Percentiles rank a stretch among this genome's conserved stretches.
Evolutionary conservation across 2,888 invertebrate genomes (phyloP).

Genomic region (Thymelicus acteon): DNA sequence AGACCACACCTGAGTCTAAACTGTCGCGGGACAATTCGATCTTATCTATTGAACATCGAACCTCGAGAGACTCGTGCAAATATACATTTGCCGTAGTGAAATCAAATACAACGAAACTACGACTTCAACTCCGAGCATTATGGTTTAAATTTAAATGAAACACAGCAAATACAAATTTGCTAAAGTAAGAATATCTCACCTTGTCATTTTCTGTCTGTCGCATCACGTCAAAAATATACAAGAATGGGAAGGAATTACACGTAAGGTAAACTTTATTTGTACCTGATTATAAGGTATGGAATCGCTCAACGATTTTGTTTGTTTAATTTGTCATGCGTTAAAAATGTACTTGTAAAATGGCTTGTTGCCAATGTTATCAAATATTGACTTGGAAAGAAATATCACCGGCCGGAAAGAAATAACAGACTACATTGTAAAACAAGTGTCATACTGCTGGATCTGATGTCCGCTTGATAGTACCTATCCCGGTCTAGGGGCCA

Average conservation of each 20-base stretch:
- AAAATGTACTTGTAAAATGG: conserved; percentile 3
- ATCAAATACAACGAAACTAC: background rate
- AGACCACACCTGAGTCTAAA: conserved; percentile 67
- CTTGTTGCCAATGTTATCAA: conserved; percentile 1
- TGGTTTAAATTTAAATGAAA: background rate
- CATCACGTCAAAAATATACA: conserved; percentile 38
- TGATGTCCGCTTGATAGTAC: too few species aligned
- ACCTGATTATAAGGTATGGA: background rate
- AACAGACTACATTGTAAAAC: background rate
- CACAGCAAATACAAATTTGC: conserved; percentile 46
- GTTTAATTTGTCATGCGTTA: conserved; percentile 5
- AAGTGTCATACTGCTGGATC: background rate
- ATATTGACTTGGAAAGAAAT: conserved; percentile 7
- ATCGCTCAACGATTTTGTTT: background rate
- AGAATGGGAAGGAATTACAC: conserved; percentile 23
- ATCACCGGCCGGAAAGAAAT: background rate
- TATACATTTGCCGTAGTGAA: background rate
- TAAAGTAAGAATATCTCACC: conserved; percentile 55
- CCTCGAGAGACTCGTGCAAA: conserved; percentile 43
- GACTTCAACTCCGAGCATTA: background rate
- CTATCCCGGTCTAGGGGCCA: background rate
- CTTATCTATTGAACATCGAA: conserved; percentile 66
- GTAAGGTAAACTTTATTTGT: conserved; percentile 18
- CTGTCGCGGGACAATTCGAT: conserved; percentile 54
- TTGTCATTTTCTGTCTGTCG: conserved; percentile 57